phyloP scores from a whole-genome alignment of 2,888 invertebrate genomes.

The Diplazon laetatorius region DNA sequence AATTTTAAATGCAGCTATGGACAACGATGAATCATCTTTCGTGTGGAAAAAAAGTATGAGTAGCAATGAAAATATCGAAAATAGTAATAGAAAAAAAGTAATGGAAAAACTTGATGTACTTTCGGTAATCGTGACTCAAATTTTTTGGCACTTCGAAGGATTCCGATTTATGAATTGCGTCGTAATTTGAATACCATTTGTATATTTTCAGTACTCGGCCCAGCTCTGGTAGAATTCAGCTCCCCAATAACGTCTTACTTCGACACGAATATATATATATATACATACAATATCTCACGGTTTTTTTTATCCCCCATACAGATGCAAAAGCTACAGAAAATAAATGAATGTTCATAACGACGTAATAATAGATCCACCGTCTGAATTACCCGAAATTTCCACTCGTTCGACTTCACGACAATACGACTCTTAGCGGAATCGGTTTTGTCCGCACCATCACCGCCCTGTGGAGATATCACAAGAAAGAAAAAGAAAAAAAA shows the following conservation, averaged over 20 bases:
- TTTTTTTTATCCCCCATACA: constrained; percentile 55
- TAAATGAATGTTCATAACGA: constrained; percentile 61
- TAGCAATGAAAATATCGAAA: no score
- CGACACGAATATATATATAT: constrained; percentile 9
- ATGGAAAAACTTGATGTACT: no score
- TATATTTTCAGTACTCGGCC: no score
- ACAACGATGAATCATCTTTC: no score
- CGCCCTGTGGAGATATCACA: constrained; percentile 82
- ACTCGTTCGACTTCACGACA: constrained; percentile 86
- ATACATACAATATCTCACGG: constrained; percentile 24
- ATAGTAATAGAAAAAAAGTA: no score
- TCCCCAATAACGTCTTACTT: constrained; percentile 16
- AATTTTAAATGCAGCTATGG: no score
- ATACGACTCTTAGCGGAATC: constrained; percentile 83
- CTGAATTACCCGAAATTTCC: constrained; percentile 88
- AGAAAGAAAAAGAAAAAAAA: constrained; percentile 74
- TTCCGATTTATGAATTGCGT: neutral
- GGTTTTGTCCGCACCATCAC: constrained; percentile 83
- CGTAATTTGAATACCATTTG: neutral
- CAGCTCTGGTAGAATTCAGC: neutral
- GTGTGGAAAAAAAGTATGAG: no score
- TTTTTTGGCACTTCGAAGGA: no score
- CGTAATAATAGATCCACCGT: constrained; percentile 63
- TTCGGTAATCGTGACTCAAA: no score
- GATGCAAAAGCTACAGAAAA: constrained; percentile 71